Evolutionary conservation across 2,888 invertebrate genomes (phyloP).

Genomic region (Schizaphis graminum): DNA sequence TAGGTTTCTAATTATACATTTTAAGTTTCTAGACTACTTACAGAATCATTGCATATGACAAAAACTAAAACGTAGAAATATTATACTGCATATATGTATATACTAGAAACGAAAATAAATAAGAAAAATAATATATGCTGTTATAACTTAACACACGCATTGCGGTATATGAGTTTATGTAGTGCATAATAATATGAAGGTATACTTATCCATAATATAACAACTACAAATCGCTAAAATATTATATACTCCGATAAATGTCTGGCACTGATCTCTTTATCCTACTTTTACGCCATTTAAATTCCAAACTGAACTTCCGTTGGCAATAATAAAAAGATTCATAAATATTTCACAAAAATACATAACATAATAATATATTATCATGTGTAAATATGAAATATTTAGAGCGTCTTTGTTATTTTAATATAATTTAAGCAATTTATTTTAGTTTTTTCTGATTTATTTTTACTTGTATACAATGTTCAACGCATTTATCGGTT

Average conservation of each 20-base stretch:
- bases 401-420: not conserved
- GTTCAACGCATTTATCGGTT: not conserved
- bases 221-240: conserved; percentile 15
- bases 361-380: not conserved
- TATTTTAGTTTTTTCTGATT: not conserved
- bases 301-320: not conserved
- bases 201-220: not conserved
- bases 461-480: not conserved
- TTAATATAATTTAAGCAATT: not conserved
- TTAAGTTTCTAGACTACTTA: not conserved
- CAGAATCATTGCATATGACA: not conserved
- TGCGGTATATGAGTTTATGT: not conserved
- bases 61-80: not conserved
- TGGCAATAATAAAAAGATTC: not conserved
- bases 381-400: not conserved
- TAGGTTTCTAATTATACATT: not conserved
- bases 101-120: not conserved
- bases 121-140: not conserved
- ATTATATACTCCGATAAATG: not conserved
- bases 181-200: not conserved
- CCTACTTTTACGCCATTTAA: not conserved
- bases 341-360: conserved; percentile 10
- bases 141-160: not conserved
- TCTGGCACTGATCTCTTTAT: conserved; percentile 19
- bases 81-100: not conserved